phyloP scores from a whole-genome alignment of 2,113 vertebrate species.

The Morone chrysops region DNA sequence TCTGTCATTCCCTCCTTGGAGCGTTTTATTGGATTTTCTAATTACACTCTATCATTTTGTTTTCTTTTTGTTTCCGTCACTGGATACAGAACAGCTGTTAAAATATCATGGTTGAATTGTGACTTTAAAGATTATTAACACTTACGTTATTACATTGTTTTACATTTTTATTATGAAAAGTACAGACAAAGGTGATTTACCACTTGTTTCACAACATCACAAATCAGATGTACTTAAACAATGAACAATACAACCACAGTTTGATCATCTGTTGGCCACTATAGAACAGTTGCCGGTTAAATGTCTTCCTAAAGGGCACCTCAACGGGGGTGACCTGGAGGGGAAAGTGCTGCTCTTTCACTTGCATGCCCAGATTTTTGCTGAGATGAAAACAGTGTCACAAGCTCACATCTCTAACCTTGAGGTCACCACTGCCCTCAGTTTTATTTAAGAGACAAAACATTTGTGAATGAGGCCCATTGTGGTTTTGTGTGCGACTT shows the following conservation, averaged over 20 bases:
- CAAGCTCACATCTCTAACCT: slow-evolving; percentile 12
- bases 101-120: not conserved
- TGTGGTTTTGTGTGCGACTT: not conserved
- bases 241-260: not conserved
- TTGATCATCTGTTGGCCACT: not conserved
- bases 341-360: not conserved
- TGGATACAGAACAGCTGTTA: slow-evolving; percentile 21
- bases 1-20: slow-evolving; percentile 45
- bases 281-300: not conserved
- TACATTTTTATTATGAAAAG: not conserved
- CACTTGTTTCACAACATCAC: not conserved
- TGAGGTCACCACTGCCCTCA: not conserved
- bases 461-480: slow-evolving; percentile 6
- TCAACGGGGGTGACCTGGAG: not conserved
- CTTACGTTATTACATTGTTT: not conserved
- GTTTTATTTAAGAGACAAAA: not conserved
- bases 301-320: slow-evolving; percentile 5
- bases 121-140: not conserved
- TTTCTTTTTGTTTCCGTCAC: slow-evolving; percentile 2
- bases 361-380: not conserved
- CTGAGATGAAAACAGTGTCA: not conserved
- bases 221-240: slow-evolving; percentile 1
- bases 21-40: slow-evolving; percentile 66
- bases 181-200: not conserved
- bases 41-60: slow-evolving; percentile 40